Conservation (phyloP, 2,888 invertebrate genomes). For the Pseudanteris insignis region DNA sequence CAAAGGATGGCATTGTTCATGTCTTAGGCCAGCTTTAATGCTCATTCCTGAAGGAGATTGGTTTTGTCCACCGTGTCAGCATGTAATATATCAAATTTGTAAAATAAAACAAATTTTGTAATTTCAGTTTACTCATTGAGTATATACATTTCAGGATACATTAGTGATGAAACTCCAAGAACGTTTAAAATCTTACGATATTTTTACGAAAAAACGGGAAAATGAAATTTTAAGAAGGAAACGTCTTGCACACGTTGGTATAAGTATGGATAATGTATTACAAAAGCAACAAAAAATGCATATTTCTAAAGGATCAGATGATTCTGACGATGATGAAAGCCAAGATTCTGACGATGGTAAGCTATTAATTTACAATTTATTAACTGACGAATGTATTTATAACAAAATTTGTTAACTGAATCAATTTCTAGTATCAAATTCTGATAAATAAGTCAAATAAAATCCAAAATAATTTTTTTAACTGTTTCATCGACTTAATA, state of each 20-base stretch:
- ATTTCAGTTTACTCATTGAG: not conserved
- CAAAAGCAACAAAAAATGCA: slow-evolving; percentile 59
- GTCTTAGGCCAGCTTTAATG: slow-evolving; percentile 90
- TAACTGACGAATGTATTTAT: no score
- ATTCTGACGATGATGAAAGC: slow-evolving; percentile 47
- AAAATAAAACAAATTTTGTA: no score
- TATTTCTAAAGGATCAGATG: slow-evolving; percentile 51
- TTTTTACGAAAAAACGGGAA: slow-evolving; percentile 74
- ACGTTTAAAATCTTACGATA: slow-evolving; percentile 81
- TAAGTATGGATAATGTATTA: slow-evolving; percentile 79
- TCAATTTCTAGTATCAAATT: no score
- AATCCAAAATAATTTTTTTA: no score
- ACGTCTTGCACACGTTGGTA: slow-evolving; percentile 78
- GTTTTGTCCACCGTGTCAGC: slow-evolving; percentile 98
- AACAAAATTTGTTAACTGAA: no score
- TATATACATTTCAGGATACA: slow-evolving; percentile 58
- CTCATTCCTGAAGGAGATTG: slow-evolving; percentile 97
- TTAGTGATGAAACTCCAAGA: slow-evolving; percentile 79
- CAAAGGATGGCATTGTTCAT: slow-evolving; percentile 96
- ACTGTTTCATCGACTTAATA: no score
- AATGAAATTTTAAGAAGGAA: slow-evolving; percentile 76
- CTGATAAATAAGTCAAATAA: no score
- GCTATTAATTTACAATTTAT: no score
- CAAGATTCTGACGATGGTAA: slow-evolving; percentile 48
- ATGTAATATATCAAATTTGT: no score